Evolutionary conservation across 1,140 invertebrate genomes (phyloP), one percentile per base, ranked within the genome.

Genomic region (Diplogasteroides magnus): DNA sequence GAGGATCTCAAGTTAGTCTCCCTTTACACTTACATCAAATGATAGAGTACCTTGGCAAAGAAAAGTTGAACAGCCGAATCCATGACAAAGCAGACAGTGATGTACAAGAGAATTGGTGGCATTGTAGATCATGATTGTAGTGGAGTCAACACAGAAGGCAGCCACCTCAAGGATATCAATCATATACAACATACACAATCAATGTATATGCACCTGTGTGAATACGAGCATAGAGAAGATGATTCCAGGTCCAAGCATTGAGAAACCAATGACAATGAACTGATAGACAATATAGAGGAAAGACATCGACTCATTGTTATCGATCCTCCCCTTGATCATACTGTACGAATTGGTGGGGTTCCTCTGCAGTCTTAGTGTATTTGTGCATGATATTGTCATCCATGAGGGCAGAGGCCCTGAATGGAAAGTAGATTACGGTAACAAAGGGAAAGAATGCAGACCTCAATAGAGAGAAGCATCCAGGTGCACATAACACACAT

Each of bases 401-500:
- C 94, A 98, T 97, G 31, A 98, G 86, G 73, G 94, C 92, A 23
- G 74, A 84, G 59, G 91, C 95, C 83, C 95, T 88, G 69, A 71
- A 71, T n/a, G n/a, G n/a, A n/a, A n/a, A n/a, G n/a, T n/a, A n/a
- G n/a, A n/a, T n/a, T n/a, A n/a, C n/a, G n/a, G n/a, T n/a, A n/a
- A n/a, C n/a, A n/a, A n/a, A n/a, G n/a, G n/a, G n/a, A n/a, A n/a
- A n/a, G n/a, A n/a, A n/a, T n/a, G n/a, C n/a, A n/a, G n/a, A n/a
- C n/a, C n/a, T n/a, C n/a, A n/a, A n/a, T 0, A 98, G 87, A 0
- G 93, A 97, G 85, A 98, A 98, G 85, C 96, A 98, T 72, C 96
- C 96, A 32, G 96, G 95, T 86, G 92, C 94, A 89, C 94, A 97
- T 76, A 97, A 90, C 77, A 96, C 93, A 84, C 93, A 97, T 11